Evolutionary conservation across 1,140 invertebrate genomes (phyloP).

Genomic region (Antheraea mylitta): DNA sequence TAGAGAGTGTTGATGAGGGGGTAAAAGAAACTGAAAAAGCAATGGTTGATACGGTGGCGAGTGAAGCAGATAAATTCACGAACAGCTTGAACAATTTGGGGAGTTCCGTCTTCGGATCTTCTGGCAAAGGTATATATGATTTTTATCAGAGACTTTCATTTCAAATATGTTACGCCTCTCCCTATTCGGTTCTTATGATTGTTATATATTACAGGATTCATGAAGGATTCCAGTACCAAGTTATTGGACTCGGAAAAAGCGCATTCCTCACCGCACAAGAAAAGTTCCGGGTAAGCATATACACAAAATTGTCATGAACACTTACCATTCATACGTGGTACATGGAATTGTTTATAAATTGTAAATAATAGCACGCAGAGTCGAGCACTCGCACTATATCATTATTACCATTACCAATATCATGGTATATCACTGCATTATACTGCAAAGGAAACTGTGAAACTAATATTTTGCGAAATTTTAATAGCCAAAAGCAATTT

Average conservation of each 20-base stretch:
- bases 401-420: not conserved
- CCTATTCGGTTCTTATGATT: too few species aligned
- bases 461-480: not conserved
- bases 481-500: not conserved
- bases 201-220: constrained; percentile 52
- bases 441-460: constrained; percentile 9
- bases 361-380: constrained; percentile 49
- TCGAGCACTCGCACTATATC: constrained; percentile 2
- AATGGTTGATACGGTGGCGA: constrained; percentile 38
- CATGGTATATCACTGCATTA: not conserved
- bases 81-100: constrained; percentile 68
- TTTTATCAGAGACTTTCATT: too few species aligned
- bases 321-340: not conserved
- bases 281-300: constrained; percentile 57
- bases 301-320: not conserved
- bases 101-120: constrained; percentile 62
- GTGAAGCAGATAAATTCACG: constrained; percentile 58
- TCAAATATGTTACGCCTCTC: too few species aligned
- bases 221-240: constrained; percentile 70
- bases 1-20: constrained; percentile 31
- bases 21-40: constrained; percentile 38
- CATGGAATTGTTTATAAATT: constrained; percentile 26
- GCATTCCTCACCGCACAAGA: constrained; percentile 68
- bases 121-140: constrained; percentile 51
- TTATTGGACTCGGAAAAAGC: constrained; percentile 67